Evolutionary conservation across 2,888 invertebrate species (phyloP), one percentile per base, ranked within the genome.

Genomic region (Microctonus hyperodae): DNA sequence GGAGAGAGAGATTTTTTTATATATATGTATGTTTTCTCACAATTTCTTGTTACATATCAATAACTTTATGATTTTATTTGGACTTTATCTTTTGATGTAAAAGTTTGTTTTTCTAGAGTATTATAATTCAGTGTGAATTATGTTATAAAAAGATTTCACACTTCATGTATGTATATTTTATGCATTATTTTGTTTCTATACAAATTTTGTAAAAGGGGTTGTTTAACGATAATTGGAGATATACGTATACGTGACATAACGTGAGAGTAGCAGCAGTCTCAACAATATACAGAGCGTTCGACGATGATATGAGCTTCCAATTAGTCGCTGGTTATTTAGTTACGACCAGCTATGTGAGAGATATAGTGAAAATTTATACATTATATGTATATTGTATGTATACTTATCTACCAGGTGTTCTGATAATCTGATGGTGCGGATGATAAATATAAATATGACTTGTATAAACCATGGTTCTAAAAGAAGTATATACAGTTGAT

Each of bases 301-400:
- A 44, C 44, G 44, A 55, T 55, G 28, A 33, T 57, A 70, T 72
- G 71, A 75, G 72, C 74, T 64, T 68, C 77, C 78, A 79, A 81
- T 79, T 80, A 79, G 78, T 78, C 74, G 65, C 70, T 76, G 75
- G 79, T 81, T 80, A 81, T 80, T 81, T 79, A 80, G 80, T 80
- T 81, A 65, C 65, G 58, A 53, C 63, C 44, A 28, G 35, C 37
- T 11, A 50, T n/a, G 50, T 44, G 67, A 33, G 31, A 56, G 23
- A 22, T 16, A 16, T 16, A 44, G 1, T 44, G 44, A 44, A n/a
- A 20, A 44, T 44, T 44, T 20, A 44, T 44, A 20, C 16, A 16
- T 16, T 44, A n/a, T 44, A 7, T 44, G 9, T 44, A 6, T n/a
- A 11, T 9, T 44, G 16, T 16, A 44, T 44, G 9, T 44, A 16